Conservation (phyloP, 2,797 vertebrate species). For the Adelosebastes latens region DNA sequence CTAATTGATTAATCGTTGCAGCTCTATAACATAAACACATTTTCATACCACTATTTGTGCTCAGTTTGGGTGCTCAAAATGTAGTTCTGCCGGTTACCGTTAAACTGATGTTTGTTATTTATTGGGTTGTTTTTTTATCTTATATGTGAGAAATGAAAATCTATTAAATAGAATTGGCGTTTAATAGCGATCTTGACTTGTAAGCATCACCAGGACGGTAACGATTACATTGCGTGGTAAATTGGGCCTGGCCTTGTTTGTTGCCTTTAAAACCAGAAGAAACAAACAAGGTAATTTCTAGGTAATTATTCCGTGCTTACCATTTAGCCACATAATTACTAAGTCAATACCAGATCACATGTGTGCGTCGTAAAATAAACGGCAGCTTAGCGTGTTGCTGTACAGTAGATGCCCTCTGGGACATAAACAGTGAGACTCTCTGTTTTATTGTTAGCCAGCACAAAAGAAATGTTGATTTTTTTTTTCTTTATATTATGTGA, state of each 20-base stretch:
- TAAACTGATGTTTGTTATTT: conserved; percentile 1
- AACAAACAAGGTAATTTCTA: conserved; percentile 79
- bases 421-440: conserved; percentile 42
- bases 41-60: background rate
- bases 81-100: background rate
- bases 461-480: background rate
- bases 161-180: background rate
- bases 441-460: background rate
- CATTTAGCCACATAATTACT: conserved; percentile 75
- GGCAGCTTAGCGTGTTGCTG: conserved; percentile 47
- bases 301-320: conserved; percentile 71
- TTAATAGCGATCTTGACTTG: background rate
- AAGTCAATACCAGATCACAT: conserved; percentile 69
- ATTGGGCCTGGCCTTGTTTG: conserved; percentile 65
- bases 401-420: conserved; percentile 58
- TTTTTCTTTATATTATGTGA: background rate
- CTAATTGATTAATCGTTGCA: no score
- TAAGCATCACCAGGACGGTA: conserved; percentile 40
- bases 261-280: conserved; percentile 72
- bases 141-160: background rate
- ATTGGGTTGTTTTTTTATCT: background rate
- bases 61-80: background rate
- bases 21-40: no score
- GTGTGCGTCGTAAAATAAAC: conserved; percentile 75
- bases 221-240: conserved; percentile 44